These are phyloP conservation scores for Balaeniceps rex DNA, from an alignment of 2,113 vertebrate genomes.

Conservation along the genomic window DNA sequence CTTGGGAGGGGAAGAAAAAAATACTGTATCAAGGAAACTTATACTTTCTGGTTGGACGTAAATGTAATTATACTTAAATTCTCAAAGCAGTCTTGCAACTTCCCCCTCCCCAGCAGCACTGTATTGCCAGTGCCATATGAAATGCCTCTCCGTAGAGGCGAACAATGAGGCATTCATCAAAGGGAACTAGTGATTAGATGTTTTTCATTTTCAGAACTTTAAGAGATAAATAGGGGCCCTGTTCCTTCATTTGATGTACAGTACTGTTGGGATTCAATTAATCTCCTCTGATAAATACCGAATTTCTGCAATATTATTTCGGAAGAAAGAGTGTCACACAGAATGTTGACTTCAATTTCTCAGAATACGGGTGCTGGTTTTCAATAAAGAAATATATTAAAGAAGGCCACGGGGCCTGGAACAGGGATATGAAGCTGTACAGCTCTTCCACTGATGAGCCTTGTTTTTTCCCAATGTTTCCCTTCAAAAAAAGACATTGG, in stretches of 20 bases:
- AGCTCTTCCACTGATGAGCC: neutral
- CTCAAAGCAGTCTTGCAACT: neutral
- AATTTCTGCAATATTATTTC: slow-evolving; percentile 15
- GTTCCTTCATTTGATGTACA: slow-evolving; percentile 64
- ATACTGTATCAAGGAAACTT: neutral
- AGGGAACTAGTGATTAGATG: slow-evolving; percentile 61
- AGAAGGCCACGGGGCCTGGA: neutral
- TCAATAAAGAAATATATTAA: neutral
- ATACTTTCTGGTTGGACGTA: neutral
- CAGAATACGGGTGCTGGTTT: neutral
- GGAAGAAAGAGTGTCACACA: neutral
- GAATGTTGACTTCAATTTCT: neutral
- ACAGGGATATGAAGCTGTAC: neutral
- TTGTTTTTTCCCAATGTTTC: neutral
- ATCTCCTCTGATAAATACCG: slow-evolving; percentile 57
- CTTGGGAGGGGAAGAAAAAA: neutral
- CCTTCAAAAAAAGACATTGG: neutral
- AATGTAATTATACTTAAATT: slow-evolving; percentile 39
- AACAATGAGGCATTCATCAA: slow-evolving; percentile 70
- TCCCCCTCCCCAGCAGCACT: neutral
- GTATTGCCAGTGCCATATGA: slow-evolving; percentile 51
- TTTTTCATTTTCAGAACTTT: slow-evolving; percentile 70
- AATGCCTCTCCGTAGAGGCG: slow-evolving; percentile 50
- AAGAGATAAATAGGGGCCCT: slow-evolving; percentile 66
- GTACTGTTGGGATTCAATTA: slow-evolving; percentile 61